Conservation (phyloP, 1,140 invertebrate genomes). For the Micrasema longulum region DNA sequence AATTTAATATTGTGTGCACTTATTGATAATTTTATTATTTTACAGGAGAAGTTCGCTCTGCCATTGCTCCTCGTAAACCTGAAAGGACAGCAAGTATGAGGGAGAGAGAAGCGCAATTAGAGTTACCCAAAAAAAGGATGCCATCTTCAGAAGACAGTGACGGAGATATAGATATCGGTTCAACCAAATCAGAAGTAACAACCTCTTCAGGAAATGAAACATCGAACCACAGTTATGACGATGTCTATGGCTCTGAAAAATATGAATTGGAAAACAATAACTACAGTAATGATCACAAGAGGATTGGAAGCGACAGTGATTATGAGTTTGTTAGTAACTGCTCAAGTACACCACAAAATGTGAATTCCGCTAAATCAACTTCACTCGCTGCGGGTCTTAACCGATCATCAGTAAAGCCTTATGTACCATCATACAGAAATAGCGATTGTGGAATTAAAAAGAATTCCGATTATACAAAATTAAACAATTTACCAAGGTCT, state of each 20-base stretch:
- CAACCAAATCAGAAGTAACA: constrained; percentile 57
- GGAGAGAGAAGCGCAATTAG: constrained; percentile 75
- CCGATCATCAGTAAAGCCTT: constrained; percentile 39
- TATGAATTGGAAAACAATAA: constrained; percentile 56
- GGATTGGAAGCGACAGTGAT: constrained; percentile 70
- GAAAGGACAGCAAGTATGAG: constrained; percentile 86
- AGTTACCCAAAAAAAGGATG: constrained; percentile 69
- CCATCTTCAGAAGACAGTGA: constrained; percentile 64
- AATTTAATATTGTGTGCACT: too few relatives aligned
- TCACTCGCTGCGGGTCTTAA: constrained; percentile 16
- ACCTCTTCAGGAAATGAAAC: constrained; percentile 63
- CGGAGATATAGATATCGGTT: constrained; percentile 59
- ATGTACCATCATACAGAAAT: constrained; percentile 46
- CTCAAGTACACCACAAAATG: constrained; percentile 43
- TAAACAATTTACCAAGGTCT: constrained; percentile 63
- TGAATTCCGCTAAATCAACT: constrained; percentile 28
- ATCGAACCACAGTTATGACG: constrained; percentile 66
- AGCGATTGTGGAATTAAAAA: constrained; percentile 52
- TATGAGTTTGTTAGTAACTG: constrained; percentile 73
- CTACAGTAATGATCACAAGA: constrained; percentile 57
- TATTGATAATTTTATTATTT: too few relatives aligned
- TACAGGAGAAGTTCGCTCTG: constrained; percentile 81
- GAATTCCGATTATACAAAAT: constrained; percentile 60
- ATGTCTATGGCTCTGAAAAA: constrained; percentile 64
- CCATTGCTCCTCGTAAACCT: constrained; percentile 81